A percentile compares a stretch with the other conserved stretches of the same genome.
Evolutionary conservation across 2,888 invertebrate genomes (phyloP).

Genomic region (Fragum fragum): DNA sequence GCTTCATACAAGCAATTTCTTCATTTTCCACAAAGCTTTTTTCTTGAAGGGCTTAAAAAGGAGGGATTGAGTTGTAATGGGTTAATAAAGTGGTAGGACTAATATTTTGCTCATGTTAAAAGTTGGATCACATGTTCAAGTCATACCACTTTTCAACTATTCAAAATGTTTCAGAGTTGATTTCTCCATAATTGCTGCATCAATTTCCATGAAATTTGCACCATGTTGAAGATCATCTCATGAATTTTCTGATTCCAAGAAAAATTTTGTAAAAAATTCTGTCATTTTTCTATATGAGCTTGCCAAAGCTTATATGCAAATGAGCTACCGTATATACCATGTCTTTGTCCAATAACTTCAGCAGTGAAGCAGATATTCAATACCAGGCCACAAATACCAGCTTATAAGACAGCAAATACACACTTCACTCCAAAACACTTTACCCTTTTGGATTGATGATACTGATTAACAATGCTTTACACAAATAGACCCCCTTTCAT

Average conservation of each 20-base stretch:
- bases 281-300: constrained; percentile 36
- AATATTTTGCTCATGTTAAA: background rate
- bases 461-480: background rate
- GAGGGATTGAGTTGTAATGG: no score
- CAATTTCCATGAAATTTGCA: constrained; percentile 44
- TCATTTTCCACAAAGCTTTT: no score
- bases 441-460: background rate
- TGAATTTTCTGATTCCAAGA: constrained; percentile 35
- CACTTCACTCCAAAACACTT: background rate
- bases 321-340: constrained; percentile 63
- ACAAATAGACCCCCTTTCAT: background rate
- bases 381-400: background rate
- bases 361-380: constrained; percentile 28
- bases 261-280: constrained; percentile 10
- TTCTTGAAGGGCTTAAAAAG: no score
- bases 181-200: constrained; percentile 47
- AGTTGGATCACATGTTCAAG: constrained; percentile 2
- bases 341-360: constrained; percentile 17
- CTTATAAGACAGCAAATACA: background rate
- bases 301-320: constrained; percentile 81
- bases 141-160: background rate
- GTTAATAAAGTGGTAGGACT: no score
- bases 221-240: constrained; percentile 44
- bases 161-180: constrained; percentile 13
- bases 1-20: no score